Evolutionary conservation across 1,140 invertebrate genomes (phyloP).

Genomic region (Camponotus floridanus): DNA sequence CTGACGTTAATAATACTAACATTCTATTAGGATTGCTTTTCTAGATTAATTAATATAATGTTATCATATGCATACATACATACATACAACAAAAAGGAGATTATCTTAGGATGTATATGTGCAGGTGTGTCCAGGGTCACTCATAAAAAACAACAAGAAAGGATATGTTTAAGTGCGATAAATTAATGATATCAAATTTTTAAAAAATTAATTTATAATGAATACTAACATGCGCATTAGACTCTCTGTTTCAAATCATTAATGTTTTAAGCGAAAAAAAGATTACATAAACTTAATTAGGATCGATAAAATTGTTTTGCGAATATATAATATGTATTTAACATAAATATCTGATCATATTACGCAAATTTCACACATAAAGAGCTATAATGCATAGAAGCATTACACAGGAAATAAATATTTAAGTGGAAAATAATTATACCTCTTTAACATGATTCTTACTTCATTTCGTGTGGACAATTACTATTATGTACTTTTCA

Average conservation of each 20-base stretch:
- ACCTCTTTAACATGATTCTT: not conserved
- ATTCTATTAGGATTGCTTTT: constrained; percentile 3
- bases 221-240: not conserved
- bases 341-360: not conserved
- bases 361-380: not conserved
- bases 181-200: not conserved
- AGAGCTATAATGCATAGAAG: not conserved
- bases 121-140: constrained; percentile 14
- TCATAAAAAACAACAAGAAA: not conserved
- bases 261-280: not conserved
- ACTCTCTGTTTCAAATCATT: not conserved
- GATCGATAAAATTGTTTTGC: not conserved
- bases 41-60: constrained; percentile 3
- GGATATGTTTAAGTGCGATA: not conserved
- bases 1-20: not conserved
- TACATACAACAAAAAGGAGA: not conserved
- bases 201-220: not conserved
- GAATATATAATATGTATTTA: not conserved
- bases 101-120: constrained; percentile 40
- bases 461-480: not conserved
- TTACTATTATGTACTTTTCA: not conserved
- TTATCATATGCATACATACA: not conserved
- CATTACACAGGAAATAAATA: not conserved
- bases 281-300: not conserved
- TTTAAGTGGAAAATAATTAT: constrained; percentile 1